A percentile compares a stretch with the other conserved stretches of the same genome.
Conservation (phyloP, 1,140 invertebrate species). For the Penaeus chinensis region DNA sequence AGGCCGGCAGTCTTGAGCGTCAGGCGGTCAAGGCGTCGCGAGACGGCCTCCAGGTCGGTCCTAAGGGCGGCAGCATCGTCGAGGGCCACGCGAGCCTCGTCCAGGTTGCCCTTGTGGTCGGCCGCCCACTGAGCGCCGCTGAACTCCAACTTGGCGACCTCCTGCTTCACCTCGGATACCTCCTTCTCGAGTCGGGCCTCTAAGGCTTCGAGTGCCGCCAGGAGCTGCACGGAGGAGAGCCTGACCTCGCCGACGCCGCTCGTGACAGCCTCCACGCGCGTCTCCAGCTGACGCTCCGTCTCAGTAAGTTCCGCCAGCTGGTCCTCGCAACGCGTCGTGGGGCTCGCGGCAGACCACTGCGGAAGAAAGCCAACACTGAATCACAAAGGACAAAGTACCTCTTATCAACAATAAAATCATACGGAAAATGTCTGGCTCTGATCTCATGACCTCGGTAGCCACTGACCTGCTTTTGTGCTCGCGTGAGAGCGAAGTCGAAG, state of each 20-base stretch:
- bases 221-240: slow-evolving; percentile 43
- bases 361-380: not conserved
- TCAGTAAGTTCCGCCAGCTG: slow-evolving; percentile 9
- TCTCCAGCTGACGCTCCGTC: slow-evolving; percentile 35
- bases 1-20: slow-evolving; percentile 22
- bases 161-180: slow-evolving; percentile 41
- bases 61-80: slow-evolving; percentile 32
- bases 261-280: slow-evolving; percentile 23
- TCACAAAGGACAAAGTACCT: too few species aligned
- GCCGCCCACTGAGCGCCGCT: slow-evolving; percentile 26
- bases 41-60: slow-evolving; percentile 25
- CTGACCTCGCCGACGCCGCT: slow-evolving; percentile 30
- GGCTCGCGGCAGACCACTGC: slow-evolving; percentile 17
- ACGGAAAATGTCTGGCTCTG: too few species aligned
- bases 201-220: slow-evolving; percentile 35
- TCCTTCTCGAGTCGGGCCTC: slow-evolving; percentile 43
- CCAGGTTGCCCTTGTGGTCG: not conserved
- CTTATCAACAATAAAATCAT: too few species aligned
- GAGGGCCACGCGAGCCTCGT: slow-evolving; percentile 22
- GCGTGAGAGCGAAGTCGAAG: slow-evolving; percentile 33
- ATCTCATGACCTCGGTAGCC: too few species aligned
- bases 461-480: slow-evolving; percentile 33
- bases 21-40: slow-evolving; percentile 23
- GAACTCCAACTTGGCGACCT: slow-evolving; percentile 54
- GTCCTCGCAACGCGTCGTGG: not conserved